These are phyloP conservation scores for Saguinus midas DNA, from an alignment of 2,113 vertebrate genomes.

Conservation along the genomic window DNA sequence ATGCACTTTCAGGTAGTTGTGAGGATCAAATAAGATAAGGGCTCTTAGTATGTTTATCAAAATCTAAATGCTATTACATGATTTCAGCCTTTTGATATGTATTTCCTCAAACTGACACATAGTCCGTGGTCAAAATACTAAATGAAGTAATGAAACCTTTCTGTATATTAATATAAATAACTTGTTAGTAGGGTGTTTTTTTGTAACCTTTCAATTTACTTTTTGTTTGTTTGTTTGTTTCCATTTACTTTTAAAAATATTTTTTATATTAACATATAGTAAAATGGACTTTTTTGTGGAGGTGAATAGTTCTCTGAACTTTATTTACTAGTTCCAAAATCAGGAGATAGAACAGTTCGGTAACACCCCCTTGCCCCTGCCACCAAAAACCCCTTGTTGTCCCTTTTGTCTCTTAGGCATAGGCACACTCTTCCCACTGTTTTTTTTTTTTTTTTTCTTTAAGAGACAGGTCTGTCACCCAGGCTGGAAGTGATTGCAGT, in stretches of 20 bases:
- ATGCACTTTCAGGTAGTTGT: not conserved
- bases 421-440: too few relatives aligned
- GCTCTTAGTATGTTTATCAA: not conserved
- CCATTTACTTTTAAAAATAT: not conserved
- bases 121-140: not conserved
- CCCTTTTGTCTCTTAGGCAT: too few relatives aligned
- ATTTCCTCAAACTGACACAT: not conserved
- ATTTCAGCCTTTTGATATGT: not conserved
- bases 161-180: not conserved
- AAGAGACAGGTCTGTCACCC: not conserved
- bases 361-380: not conserved
- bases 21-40: not conserved
- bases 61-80: not conserved
- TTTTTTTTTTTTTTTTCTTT: not conserved
- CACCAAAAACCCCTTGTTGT: too few relatives aligned
- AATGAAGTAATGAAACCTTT: slow-evolving; percentile 14
- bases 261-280: not conserved
- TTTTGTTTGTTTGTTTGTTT: not conserved
- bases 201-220: not conserved
- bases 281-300: not conserved
- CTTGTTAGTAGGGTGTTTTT: not conserved
- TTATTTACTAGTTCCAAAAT: not conserved
- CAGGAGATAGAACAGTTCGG: not conserved
- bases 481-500: not conserved
- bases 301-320: not conserved